Evolutionary conservation across 2,113 vertebrate species (phyloP).

Genomic region (Pungitius pungitius): DNA sequence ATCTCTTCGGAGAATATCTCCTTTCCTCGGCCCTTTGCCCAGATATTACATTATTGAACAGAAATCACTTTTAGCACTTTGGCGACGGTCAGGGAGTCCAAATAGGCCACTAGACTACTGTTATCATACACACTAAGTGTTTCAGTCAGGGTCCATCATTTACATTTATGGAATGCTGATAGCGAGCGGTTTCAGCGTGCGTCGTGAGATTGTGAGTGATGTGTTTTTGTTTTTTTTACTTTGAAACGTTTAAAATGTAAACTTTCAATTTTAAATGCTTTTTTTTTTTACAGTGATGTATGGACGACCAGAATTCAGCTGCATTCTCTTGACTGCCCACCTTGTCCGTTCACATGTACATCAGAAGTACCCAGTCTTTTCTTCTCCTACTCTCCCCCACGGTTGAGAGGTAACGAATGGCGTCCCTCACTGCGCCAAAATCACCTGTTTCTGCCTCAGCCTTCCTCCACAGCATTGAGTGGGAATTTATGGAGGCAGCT

Average conservation of each 20-base stretch:
- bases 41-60: slow-evolving; percentile 68
- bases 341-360: slow-evolving; percentile 53
- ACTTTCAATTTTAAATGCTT: background rate
- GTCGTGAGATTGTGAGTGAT: slow-evolving; percentile 27
- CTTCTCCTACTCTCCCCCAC: slow-evolving; percentile 29
- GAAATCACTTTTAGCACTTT: slow-evolving; percentile 69
- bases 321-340: background rate
- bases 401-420: slow-evolving; percentile 70
- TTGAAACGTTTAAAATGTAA: background rate
- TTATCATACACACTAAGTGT: slow-evolving; percentile 49
- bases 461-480: slow-evolving; percentile 74
- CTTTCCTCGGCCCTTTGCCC: slow-evolving; percentile 42
- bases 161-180: slow-evolving; percentile 20
- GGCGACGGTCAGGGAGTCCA: slow-evolving; percentile 52
- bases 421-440: slow-evolving; percentile 61
- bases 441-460: slow-evolving; percentile 78
- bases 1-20: slow-evolving; percentile 53
- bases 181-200: background rate
- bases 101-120: slow-evolving; percentile 44
- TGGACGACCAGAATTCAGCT: background rate
- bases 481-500: slow-evolving; percentile 78
- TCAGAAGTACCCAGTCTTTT: slow-evolving; percentile 45
- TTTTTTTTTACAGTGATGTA: background rate
- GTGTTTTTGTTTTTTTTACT: background rate
- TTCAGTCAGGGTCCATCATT: slow-evolving; percentile 56